These are phyloP conservation scores for Urocyon cinereoargenteus DNA, from an alignment of 2,797 vertebrate genomes.

Conservation along the genomic window DNA sequence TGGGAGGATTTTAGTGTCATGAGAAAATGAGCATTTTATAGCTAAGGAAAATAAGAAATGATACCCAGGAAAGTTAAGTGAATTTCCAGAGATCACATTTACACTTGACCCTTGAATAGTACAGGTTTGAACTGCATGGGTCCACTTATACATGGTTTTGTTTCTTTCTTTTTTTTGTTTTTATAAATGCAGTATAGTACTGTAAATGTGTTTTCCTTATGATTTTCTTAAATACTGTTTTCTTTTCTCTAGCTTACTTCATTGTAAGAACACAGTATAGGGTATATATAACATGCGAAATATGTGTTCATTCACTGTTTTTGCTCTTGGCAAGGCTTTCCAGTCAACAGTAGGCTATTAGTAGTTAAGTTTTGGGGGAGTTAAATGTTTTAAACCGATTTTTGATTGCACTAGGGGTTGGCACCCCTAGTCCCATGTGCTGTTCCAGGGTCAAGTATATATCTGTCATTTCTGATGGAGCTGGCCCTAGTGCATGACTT, in stretches of 20 bases:
- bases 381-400: not conserved
- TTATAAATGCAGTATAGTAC: not conserved
- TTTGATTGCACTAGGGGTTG: not conserved
- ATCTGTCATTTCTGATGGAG: not conserved
- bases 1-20: not conserved
- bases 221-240: not conserved
- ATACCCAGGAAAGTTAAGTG: not conserved
- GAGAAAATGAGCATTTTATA: not conserved
- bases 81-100: not conserved
- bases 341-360: not conserved
- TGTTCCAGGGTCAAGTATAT: not conserved
- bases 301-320: not conserved
- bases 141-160: not conserved
- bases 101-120: not conserved
- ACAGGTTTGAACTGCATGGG: not conserved
- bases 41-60: not conserved
- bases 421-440: not conserved
- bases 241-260: not conserved
- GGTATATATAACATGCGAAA: not conserved
- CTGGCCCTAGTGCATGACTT: not conserved
- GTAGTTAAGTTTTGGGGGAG: not conserved
- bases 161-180: not conserved
- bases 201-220: not conserved
- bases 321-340: not conserved
- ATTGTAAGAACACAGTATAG: not conserved